Evolutionary conservation across 2,888 invertebrate species (phyloP), one percentile per base, ranked within the genome.

Genomic region (Dendrolimus pini): DNA sequence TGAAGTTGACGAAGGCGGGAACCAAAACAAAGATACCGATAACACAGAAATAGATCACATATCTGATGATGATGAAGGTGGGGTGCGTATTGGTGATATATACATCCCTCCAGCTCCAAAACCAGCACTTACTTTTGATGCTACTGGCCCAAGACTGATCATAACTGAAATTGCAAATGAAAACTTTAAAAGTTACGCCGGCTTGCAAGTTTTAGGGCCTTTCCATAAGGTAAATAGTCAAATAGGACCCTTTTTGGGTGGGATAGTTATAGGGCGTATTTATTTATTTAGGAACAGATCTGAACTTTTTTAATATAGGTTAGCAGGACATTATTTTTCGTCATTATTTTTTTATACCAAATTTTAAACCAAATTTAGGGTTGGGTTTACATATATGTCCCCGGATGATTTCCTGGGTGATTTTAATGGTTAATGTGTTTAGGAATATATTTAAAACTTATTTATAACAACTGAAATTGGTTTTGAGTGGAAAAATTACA

Each of bases 131-230:
- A 94, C 95, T 2, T 93, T 94, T 62, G 95, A 96, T 67, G 90
- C 93, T 9, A 94, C 92, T 54, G 97, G 96, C 0, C 96, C 97
- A 0, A 93, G 99, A 14, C 87, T 99, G 54, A 95, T 99, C 60
- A 99, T 99, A 58, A 94, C 95, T 1, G 94, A 96, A 69, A 99
- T 99, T 67, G 94, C 94, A 0, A 98, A 98, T 80, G 93, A 94
- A 56, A 98, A 99, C 82, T 99, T 99, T 80, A 99, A 99, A 85
- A 99, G 99, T 75, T 99, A 99, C 74, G 97, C 96, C 42, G 96
- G 96, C 0, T 92, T 92, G 53, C 94, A 96, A 71, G 82, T 89
- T 2, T 91, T 99, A 57, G 99, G 99, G 0, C 99, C 99, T 0
- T 99, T 99, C 84, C 97, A 99, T 81, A 97, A 98, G 92, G 98